A percentile compares a stretch with the other conserved stretches of the same genome.
Evolutionary conservation across 2,888 invertebrate genomes (phyloP).

Genomic region (Onthophagus sagittarius): DNA sequence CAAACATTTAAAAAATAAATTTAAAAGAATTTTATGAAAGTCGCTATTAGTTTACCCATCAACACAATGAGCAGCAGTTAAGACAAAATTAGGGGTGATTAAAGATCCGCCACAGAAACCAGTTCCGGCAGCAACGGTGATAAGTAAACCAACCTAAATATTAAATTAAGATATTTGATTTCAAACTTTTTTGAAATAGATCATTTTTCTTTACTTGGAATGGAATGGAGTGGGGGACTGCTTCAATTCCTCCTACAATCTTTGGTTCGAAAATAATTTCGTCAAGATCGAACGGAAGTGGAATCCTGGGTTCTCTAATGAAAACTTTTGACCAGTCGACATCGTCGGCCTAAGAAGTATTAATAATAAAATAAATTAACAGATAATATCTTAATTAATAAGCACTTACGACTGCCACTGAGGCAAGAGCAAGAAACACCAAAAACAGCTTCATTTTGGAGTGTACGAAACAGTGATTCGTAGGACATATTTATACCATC

Average conservation of each 20-base stretch:
- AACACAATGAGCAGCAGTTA: slow-evolving; percentile 54
- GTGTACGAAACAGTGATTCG: too few species aligned
- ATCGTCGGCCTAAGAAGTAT: not conserved
- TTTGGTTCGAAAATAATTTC: not conserved
- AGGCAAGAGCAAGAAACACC: slow-evolving; percentile 2
- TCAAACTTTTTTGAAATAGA: not conserved
- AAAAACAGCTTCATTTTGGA: slow-evolving; percentile 7
- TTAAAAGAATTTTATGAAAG: not conserved
- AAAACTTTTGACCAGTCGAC: slow-evolving; percentile 12
- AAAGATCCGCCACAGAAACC: slow-evolving; percentile 55
- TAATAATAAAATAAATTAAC: not conserved
- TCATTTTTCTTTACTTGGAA: slow-evolving; percentile 8
- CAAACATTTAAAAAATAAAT: not conserved
- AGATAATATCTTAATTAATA: not conserved
- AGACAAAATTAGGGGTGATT: slow-evolving; percentile 48
- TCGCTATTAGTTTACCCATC: slow-evolving; percentile 10
- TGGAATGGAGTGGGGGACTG: slow-evolving; percentile 7
- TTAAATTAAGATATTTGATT: not conserved
- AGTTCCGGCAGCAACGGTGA: slow-evolving; percentile 34
- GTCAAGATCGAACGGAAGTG: not conserved
- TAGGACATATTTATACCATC: too few species aligned
- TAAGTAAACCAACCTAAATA: slow-evolving; percentile 23
- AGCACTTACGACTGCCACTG: slow-evolving; percentile 12
- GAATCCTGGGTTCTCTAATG: not conserved
- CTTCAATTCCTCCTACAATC: slow-evolving; percentile 16